Conservation (phyloP, 2,888 invertebrate genomes). For the Drepanosiphum platanoidis region DNA sequence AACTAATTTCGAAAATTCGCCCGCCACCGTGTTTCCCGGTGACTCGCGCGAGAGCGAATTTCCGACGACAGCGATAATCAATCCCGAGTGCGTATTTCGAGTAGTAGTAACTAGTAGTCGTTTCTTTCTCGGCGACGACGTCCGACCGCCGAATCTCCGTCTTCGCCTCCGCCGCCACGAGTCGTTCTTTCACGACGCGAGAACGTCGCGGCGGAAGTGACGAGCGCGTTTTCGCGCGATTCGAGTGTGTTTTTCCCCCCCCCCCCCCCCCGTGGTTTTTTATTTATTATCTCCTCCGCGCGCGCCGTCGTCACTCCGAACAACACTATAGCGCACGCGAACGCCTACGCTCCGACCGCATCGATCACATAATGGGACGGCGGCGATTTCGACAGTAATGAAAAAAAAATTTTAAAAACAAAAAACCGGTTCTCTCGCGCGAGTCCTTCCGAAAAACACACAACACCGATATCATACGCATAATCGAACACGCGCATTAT, state of each 20-base stretch:
- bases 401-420: neutral
- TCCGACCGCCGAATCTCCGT: slow-evolving; percentile 15
- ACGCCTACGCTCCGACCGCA: neutral
- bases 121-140: neutral
- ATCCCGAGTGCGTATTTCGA: no score
- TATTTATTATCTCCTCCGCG: neutral
- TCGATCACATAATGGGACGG: slow-evolving; percentile 3
- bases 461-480: neutral
- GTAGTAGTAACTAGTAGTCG: no score
- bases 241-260: neutral
- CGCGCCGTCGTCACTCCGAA: neutral
- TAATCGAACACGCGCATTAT: slow-evolving; percentile 28
- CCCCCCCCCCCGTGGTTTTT: neutral
- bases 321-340: neutral
- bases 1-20: slow-evolving; percentile 46
- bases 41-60: slow-evolving; percentile 3
- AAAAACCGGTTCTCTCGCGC: slow-evolving; percentile 19
- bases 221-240: neutral
- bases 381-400: no score
- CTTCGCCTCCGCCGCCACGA: neutral
- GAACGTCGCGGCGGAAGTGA: neutral
- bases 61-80: slow-evolving; percentile 23
- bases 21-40: slow-evolving; percentile 37
- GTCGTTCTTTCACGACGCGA: neutral
- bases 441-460: slow-evolving; percentile 12